Evolutionary conservation across 2,888 invertebrate species (phyloP).

Genomic region (Beris chalybata): DNA sequence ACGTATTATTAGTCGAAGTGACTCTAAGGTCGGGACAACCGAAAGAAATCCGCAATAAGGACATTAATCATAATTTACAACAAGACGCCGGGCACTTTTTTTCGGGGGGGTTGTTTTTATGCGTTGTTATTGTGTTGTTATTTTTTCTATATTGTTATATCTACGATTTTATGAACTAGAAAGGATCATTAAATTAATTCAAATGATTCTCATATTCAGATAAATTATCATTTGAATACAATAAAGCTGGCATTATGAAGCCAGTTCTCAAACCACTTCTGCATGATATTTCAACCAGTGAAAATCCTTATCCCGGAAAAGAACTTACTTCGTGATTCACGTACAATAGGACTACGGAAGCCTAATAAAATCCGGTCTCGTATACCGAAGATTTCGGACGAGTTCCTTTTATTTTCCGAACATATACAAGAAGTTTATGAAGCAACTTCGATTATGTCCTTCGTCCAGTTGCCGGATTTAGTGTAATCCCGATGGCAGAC

Average conservation of each 20-base stretch:
- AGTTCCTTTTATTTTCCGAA: too few relatives aligned
- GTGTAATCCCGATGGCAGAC: too few relatives aligned
- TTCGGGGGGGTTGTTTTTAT: too few relatives aligned
- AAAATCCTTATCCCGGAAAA: not conserved
- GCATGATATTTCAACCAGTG: not conserved
- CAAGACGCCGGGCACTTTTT: conserved; percentile 13
- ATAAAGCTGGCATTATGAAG: conserved; percentile 33
- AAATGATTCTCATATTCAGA: conserved; percentile 33
- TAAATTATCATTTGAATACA: conserved; percentile 38
- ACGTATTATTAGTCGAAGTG: conserved; percentile 3
- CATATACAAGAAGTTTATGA: too few relatives aligned
- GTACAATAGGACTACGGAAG: too few relatives aligned
- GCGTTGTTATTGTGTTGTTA: conserved; percentile 2
- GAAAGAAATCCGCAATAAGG: conserved; percentile 17
- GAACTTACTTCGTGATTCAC: not conserved
- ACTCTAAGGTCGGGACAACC: conserved; percentile 2
- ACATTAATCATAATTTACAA: conserved; percentile 37
- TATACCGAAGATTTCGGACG: too few relatives aligned
- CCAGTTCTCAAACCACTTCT: not conserved
- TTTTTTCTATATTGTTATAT: conserved; percentile 24
- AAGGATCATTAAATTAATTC: conserved; percentile 39
- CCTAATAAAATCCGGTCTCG: too few relatives aligned
- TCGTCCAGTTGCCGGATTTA: too few relatives aligned
- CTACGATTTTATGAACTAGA: conserved; percentile 35
- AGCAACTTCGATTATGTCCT: too few relatives aligned